Conservation (phyloP, 53 echinoderm and acorn worm species). For the Crossaster papposus region DNA sequence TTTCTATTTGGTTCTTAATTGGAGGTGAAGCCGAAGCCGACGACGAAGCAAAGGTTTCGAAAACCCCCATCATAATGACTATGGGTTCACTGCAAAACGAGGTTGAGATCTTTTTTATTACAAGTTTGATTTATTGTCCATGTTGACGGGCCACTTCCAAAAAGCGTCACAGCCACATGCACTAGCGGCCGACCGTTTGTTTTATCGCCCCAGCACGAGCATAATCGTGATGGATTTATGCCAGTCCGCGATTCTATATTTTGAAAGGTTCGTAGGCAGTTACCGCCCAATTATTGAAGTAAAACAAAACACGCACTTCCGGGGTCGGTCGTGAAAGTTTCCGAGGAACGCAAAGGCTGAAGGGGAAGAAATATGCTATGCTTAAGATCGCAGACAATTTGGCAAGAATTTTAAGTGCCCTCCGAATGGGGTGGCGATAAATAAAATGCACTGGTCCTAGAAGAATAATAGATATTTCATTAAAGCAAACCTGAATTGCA, state of each 20-base stretch:
- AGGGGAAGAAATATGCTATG: background rate
- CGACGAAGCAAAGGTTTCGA: no score
- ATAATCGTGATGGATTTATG: conserved; percentile 23
- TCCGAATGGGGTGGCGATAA: conserved; percentile 52
- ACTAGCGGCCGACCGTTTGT: conserved; percentile 26
- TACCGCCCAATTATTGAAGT: conserved; percentile 25
- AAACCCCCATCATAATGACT: no score
- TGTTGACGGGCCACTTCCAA: conserved; percentile 39
- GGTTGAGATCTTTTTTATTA: conserved; percentile 10
- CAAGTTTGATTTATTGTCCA: conserved; percentile 32
- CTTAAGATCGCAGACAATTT: conserved; percentile 23
- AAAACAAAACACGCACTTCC: background rate
- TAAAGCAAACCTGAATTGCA: background rate
- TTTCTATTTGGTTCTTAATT: no score
- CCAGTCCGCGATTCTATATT: background rate
- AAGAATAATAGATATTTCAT: background rate
- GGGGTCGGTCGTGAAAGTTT: background rate
- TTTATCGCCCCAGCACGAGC: conserved; percentile 9
- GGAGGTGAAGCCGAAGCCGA: no score
- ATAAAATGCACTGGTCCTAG: background rate
- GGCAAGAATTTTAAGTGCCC: conserved; percentile 16
- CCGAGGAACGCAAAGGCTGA: background rate
- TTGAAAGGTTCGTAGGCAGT: conserved; percentile 32
- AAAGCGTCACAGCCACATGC: conserved; percentile 24
- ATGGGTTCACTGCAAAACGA: background rate